Conservation (phyloP, 2,113 vertebrate genomes). For the Chionodraco myersi region DNA sequence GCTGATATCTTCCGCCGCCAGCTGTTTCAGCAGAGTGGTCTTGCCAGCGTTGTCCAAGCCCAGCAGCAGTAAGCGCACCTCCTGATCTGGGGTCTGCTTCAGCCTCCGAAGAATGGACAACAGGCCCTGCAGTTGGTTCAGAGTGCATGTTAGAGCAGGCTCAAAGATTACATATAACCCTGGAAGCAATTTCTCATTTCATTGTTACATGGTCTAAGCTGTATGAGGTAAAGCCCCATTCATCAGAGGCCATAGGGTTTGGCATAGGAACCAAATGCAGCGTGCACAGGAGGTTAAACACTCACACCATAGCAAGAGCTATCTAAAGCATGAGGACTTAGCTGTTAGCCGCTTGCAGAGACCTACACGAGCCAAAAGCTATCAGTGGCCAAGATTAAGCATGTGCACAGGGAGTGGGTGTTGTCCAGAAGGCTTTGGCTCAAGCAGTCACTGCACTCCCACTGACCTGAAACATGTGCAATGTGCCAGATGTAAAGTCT, state of each 20-base stretch:
- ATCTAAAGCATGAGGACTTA: conserved; percentile 61
- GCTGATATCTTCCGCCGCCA: conserved; percentile 94
- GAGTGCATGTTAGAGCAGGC: conserved; percentile 9
- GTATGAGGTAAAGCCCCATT: background rate
- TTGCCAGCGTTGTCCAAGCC: conserved; percentile 96
- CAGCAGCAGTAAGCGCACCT: conserved; percentile 92
- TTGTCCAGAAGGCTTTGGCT: conserved; percentile 55
- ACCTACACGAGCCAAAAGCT: conserved; percentile 41
- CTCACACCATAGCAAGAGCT: conserved; percentile 30
- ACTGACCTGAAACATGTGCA: background rate
- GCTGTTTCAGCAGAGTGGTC: conserved; percentile 93
- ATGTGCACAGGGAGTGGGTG: conserved; percentile 35
- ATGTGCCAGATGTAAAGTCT: background rate
- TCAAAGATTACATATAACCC: conserved; percentile 3
- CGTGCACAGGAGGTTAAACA: conserved; percentile 35
- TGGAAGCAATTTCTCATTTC: conserved; percentile 2
- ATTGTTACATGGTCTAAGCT: background rate
- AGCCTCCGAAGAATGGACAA: conserved; percentile 92
- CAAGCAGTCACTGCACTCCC: conserved; percentile 24
- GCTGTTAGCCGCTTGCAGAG: conserved; percentile 47
- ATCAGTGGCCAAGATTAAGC: conserved; percentile 50
- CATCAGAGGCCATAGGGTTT: conserved; percentile 28
- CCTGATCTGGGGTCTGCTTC: conserved; percentile 93
- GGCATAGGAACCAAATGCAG: conserved; percentile 30
- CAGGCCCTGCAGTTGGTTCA: conserved; percentile 85